Evolutionary conservation across 2,888 invertebrate species (phyloP).

Genomic region (Eremobia ochroleuca): DNA sequence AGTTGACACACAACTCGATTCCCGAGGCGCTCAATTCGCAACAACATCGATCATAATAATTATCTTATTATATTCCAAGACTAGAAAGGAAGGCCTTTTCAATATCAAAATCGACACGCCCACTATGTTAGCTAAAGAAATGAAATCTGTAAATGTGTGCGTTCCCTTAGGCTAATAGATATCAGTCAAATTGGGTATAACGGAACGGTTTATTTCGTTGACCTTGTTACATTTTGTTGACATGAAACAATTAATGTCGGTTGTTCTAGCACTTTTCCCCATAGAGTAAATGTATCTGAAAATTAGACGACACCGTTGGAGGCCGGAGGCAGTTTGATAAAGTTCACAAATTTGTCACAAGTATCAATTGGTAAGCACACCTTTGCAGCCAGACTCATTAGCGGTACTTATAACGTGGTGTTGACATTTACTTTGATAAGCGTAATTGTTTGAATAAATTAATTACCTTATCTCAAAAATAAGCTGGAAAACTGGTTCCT

Average conservation of each 20-base stretch:
- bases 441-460: constrained; percentile 14
- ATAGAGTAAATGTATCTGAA: constrained; percentile 3
- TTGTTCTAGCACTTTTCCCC: constrained; percentile 38
- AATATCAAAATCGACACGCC: constrained; percentile 39
- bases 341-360: constrained; percentile 48
- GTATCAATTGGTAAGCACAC: constrained; percentile 41
- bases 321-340: constrained; percentile 29
- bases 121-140: constrained; percentile 20
- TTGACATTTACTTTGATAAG: constrained; percentile 15
- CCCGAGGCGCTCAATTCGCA: constrained; percentile 53
- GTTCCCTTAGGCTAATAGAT: constrained; percentile 43
- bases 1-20: constrained; percentile 50
- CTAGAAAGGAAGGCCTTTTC: constrained; percentile 52
- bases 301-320: constrained; percentile 28
- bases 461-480: neutral
- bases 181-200: constrained; percentile 42
- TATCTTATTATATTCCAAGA: constrained; percentile 47
- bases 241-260: constrained; percentile 37
- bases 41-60: constrained; percentile 61
- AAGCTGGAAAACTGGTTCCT: neutral
- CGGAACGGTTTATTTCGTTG: constrained; percentile 37
- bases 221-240: constrained; percentile 49
- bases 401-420: constrained; percentile 7
- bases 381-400: constrained; percentile 13
- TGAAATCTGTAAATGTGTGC: constrained; percentile 41